Evolutionary conservation across 2,888 invertebrate genomes (phyloP), one percentile per base, ranked within the genome.

Genomic region (Periphyllus acericola): DNA sequence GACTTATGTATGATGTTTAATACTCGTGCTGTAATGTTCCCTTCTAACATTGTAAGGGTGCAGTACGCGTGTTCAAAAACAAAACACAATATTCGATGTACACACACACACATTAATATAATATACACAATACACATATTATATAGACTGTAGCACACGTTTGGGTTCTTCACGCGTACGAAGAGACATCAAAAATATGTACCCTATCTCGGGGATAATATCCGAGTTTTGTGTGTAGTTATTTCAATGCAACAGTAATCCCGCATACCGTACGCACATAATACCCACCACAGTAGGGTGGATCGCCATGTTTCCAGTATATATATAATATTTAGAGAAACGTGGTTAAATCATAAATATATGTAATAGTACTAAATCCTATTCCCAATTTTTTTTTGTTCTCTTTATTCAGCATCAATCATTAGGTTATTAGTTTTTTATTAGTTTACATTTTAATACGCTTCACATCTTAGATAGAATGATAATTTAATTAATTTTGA

Each of bases 151-250:
- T n/a, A n/a, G 32, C 55, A 34, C 2, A 32, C 32, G 76, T n/a
- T 29, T 29, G 19, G 32, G 46, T 29, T 32, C 29, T 72, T 71
- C 25, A 71, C 82, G 46, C 25, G 34, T 29, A 46, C 25, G 25
- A 21, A 68, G 1, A 40, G 34, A 52, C 34, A 34, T 34, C 21
- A 72, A n/a, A 83, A 74, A 83, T 83, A 83, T 83, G 55, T 55
- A 83, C 74, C 83, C 83, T 21, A 72, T 83, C n/a, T 55, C 17
- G 36, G 21, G 55, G 25, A 55, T 83, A 36, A 25, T 71, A 68
- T 71, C 14, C n/a, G 72, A 14, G 17, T n/a, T 34, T 34, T 55
- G 5, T n/a, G n/a, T 66, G 60, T 34, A 55, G 72, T 72, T 72
- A 72, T 72, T 52, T 55, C 46, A n/a, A 55, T 72, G 34, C 25